Evolutionary conservation across 2,888 invertebrate genomes (phyloP).

Genomic region (Diploptera punctata): DNA sequence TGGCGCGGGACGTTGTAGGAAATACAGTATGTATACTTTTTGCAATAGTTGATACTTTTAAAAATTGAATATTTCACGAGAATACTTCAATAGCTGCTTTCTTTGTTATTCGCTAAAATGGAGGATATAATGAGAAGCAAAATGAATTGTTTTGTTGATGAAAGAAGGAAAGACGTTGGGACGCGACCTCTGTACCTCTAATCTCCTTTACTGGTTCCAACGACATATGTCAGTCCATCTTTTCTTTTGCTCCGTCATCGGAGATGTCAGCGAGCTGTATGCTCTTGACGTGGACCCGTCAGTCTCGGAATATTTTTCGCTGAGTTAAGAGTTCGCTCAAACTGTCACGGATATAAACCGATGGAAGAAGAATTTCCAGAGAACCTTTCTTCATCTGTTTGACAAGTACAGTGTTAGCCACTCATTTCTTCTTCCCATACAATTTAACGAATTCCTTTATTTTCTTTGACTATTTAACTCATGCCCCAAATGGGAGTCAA

Average conservation of each 20-base stretch:
- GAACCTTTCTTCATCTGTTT: conserved; percentile 13
- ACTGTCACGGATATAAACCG: conserved; percentile 40
- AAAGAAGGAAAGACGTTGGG: not conserved
- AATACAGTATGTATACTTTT: too few relatives aligned
- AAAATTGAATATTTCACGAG: too few relatives aligned
- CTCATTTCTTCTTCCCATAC: not conserved
- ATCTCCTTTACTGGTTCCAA: conserved; percentile 24
- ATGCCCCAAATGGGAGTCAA: too few relatives aligned
- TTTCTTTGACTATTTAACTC: too few relatives aligned
- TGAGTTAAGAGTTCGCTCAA: conserved; percentile 41
- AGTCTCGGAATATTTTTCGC: conserved; percentile 40
- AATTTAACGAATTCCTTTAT: too few relatives aligned
- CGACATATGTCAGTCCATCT: conserved; percentile 31
- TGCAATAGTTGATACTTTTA: too few relatives aligned
- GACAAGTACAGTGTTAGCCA: conserved; percentile 1
- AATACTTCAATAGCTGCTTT: too few relatives aligned
- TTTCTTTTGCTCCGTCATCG: conserved; percentile 26
- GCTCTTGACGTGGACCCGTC: conserved; percentile 31
- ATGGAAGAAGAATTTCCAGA: conserved; percentile 23
- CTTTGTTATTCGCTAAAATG: too few relatives aligned
- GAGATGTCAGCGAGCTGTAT: conserved; percentile 23
- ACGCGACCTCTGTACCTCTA: conserved; percentile 7
- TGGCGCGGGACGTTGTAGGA: too few relatives aligned
- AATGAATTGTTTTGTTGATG: not conserved
- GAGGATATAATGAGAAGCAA: too few relatives aligned